These are phyloP conservation scores for Lochmaea crataegi DNA, from an alignment of 2,888 invertebrate genomes.

Conservation along the genomic window DNA sequence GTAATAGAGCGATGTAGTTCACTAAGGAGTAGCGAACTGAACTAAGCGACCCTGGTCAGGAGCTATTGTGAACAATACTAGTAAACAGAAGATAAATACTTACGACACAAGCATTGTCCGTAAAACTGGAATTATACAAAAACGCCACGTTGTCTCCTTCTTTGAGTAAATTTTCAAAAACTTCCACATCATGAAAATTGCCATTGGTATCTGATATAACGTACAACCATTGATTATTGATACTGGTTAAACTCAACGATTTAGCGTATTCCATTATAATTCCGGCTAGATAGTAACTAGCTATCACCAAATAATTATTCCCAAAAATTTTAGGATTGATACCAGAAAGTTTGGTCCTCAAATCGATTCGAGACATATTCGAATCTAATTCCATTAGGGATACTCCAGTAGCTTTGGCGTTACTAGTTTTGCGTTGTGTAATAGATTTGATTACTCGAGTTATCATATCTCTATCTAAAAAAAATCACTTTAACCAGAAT, in stretches of 20 bases:
- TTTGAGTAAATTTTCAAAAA: slow-evolving; percentile 70
- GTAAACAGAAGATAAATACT: slow-evolving; percentile 34
- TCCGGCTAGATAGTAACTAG: slow-evolving; percentile 67
- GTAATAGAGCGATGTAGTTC: too few species aligned
- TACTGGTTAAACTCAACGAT: slow-evolving; percentile 74
- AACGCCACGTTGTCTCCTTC: slow-evolving; percentile 88
- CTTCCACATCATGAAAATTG: slow-evolving; percentile 67
- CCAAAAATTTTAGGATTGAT: slow-evolving; percentile 59
- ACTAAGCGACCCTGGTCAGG: too few species aligned
- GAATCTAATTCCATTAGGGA: slow-evolving; percentile 58
- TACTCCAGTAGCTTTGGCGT: slow-evolving; percentile 53
- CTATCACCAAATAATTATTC: slow-evolving; percentile 71
- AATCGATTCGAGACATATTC: slow-evolving; percentile 36
- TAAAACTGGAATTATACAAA: slow-evolving; percentile 74
- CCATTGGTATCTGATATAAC: slow-evolving; percentile 73
- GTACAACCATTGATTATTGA: slow-evolving; percentile 85
- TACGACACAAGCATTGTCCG: slow-evolving; percentile 70
- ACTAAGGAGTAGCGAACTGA: too few species aligned
- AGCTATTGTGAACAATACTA: too few species aligned
- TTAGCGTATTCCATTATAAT: slow-evolving; percentile 78
- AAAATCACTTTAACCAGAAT: not conserved
- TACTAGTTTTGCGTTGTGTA: slow-evolving; percentile 59
- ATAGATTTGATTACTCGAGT: slow-evolving; percentile 73
- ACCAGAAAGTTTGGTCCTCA: slow-evolving; percentile 53
- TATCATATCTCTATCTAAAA: slow-evolving; percentile 73